Evolutionary conservation across 2,797 vertebrate genomes (phyloP), one percentile per base, ranked within the genome.

Genomic region (Vultur gryphus): DNA sequence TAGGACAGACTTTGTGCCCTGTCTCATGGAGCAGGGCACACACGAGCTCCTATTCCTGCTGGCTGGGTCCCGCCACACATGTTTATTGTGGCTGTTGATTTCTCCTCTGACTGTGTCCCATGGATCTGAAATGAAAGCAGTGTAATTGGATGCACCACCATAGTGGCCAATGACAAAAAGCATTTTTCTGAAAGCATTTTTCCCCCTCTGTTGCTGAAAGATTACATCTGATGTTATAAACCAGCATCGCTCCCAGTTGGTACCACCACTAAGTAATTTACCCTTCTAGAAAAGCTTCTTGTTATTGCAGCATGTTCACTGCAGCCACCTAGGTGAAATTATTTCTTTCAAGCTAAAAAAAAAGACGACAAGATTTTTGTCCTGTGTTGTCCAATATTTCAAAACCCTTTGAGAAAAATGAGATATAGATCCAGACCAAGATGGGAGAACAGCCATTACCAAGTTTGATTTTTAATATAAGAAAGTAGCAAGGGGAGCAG

Each of bases 141-240:
- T 7, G 54, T 66, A 72, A 94, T 84, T 95, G 93, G 70, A 91
- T 87, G 73, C 70, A 73, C 85, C 75, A 76, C 57, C 25, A 14
- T 0, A 33, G 89, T 67, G 86, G 58, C 67, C 77, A 75, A 10
- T 54, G 94, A 90, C 92, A 95, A 76, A 86, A 78, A 88, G 33
- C 67, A 72, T 95, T 96, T 95, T 82, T 79, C 87, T 93, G 89
- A 64, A 75, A 95, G 89, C 21, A 1, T 89, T 91, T 88, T 16
- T 5, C 43, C 72, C 62, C 51, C 86, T 37, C 70, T 46, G 49
- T 81, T 89, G 80, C 84, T 90, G 89, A 82, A 83, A 96, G 90
- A 95, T 96, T 90, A 51, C 92, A 91, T 75, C 89, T 95, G 91
- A 81, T 91, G 82, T 93, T 90, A 91, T 70, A 93, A 96, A 89